Conservation (phyloP, 2,888 invertebrate genomes). For the Parapristionchus giblindavisi region DNA sequence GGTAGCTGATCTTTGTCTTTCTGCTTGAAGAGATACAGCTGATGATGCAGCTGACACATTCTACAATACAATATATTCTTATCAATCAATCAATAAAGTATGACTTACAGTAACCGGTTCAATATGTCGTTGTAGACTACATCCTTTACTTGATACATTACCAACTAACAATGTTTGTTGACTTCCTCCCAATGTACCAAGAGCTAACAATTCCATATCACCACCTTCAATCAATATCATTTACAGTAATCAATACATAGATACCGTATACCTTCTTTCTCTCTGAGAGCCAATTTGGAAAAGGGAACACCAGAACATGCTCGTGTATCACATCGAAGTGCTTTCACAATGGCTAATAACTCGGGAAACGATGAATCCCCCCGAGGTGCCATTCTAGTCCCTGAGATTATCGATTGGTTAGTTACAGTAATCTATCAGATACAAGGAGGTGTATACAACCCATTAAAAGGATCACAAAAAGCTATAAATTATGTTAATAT, state of each 20-base stretch:
- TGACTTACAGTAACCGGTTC: conserved; percentile 16
- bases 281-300: conserved; percentile 2
- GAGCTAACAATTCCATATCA: conserved; percentile 19
- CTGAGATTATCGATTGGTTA: not conserved
- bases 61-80: not conserved
- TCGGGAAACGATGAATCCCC: conserved; percentile 29
- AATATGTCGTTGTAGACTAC: not conserved
- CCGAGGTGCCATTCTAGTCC: conserved; percentile 32
- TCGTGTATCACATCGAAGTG: conserved; percentile 10
- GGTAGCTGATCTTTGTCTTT: conserved; percentile 22
- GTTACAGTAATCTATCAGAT: not conserved
- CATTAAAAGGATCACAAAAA: too few relatives aligned
- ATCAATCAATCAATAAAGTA: not conserved
- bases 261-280: conserved; percentile 21
- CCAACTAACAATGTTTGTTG: conserved; percentile 33
- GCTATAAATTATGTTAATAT: too few relatives aligned
- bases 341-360: conserved; percentile 30
- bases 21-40: conserved; percentile 25
- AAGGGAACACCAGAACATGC: conserved; percentile 31
- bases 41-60: not conserved
- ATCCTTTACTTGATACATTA: not conserved
- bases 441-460: too few relatives aligned
- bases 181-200: conserved; percentile 20
- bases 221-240: not conserved
- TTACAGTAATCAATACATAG: not conserved